These are phyloP conservation scores for Eretmocerus hayati DNA, from an alignment of 2,888 invertebrate species.

Conservation along the genomic window DNA sequence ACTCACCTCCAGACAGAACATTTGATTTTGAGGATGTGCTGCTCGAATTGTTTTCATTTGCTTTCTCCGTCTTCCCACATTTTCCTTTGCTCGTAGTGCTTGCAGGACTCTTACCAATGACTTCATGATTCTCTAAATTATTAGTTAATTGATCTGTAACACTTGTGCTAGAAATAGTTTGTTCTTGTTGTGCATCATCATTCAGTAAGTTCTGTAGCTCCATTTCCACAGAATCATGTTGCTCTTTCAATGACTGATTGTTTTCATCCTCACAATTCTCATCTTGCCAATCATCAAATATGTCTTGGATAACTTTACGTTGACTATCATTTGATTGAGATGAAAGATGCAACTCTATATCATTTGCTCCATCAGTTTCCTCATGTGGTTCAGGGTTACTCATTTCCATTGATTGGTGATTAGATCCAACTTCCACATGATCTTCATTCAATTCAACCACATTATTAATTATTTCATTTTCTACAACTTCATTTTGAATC, in stretches of 20 bases:
- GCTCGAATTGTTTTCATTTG: no score
- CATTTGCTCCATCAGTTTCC: constrained; percentile 7
- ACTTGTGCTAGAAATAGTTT: constrained; percentile 8
- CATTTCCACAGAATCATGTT: constrained; percentile 20
- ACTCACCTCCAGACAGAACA: constrained; percentile 11
- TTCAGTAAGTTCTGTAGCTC: constrained; percentile 18
- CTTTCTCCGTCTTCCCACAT: constrained; percentile 8
- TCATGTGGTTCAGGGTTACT: neutral
- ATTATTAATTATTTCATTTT: neutral
- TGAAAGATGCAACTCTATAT: constrained; percentile 14
- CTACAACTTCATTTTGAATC: neutral
- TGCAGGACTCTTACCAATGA: constrained; percentile 1
- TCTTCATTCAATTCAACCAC: neutral
- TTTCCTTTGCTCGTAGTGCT: constrained; percentile 3
- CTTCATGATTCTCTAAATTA: constrained; percentile 5
- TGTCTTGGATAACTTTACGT: constrained; percentile 42
- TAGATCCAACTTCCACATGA: no score
- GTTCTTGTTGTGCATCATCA: constrained; percentile 29
- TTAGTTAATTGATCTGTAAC: constrained; percentile 1
- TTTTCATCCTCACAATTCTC: constrained; percentile 37
- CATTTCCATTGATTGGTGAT: neutral
- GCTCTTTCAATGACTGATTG: constrained; percentile 12
- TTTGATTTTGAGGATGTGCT: constrained; percentile 1
- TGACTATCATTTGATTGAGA: constrained; percentile 25
- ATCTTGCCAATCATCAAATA: constrained; percentile 44